phyloP scores from a whole-genome alignment of 2,797 vertebrate genomes.

The Falco peregrinus region DNA sequence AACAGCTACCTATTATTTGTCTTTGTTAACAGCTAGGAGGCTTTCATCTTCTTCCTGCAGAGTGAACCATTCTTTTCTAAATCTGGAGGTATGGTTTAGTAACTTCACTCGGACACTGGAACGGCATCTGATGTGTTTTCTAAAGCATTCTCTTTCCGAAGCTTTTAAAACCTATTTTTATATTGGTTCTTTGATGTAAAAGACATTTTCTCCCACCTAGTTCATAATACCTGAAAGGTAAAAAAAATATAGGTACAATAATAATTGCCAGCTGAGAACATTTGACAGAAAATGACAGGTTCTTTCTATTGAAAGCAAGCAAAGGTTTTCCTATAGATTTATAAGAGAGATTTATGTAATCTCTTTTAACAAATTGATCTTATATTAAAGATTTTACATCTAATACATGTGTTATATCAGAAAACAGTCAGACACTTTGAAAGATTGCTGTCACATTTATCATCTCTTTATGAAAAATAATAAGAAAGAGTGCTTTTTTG shows the following conservation, averaged over 20 bases:
- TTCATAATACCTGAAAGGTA: not conserved
- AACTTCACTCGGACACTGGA: not conserved
- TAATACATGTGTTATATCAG: not conserved
- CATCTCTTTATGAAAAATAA: not conserved
- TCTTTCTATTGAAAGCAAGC: not conserved
- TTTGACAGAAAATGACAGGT: not conserved
- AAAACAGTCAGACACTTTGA: not conserved
- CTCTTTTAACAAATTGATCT: not conserved
- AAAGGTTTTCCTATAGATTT: not conserved
- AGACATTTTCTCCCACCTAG: not conserved
- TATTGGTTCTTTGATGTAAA: conserved; percentile 5
- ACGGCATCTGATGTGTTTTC: not conserved
- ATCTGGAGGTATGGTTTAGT: not conserved
- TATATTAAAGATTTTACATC: not conserved
- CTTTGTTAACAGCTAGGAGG: not conserved
- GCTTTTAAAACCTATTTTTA: not conserved
- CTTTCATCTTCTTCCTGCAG: conserved; percentile 6
- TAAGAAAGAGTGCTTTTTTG: not conserved
- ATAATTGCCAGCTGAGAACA: not conserved
- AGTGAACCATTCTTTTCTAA: not conserved
- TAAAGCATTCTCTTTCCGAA: not conserved
- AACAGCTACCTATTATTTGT: not conserved
- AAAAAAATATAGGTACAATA: not conserved
- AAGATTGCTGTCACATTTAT: not conserved
- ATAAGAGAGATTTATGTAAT: not conserved